A percentile compares a stretch with the other conserved stretches of the same genome.
Conservation (phyloP, 2,888 invertebrate species). For the Ormyrus labotus region DNA sequence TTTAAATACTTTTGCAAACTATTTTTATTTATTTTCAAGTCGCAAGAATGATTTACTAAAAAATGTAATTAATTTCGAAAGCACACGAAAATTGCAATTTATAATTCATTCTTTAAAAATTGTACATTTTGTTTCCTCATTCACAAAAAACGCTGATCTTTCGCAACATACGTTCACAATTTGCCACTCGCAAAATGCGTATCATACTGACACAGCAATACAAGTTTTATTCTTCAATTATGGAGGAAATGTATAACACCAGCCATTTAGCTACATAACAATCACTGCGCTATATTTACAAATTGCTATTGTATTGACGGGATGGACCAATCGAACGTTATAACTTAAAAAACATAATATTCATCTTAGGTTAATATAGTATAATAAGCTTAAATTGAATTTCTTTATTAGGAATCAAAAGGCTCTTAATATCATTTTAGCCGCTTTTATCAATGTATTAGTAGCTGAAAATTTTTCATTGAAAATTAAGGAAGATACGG, state of each 20-base stretch:
- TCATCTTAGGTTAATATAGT: not conserved
- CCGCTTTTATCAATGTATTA: not conserved
- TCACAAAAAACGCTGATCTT: constrained; percentile 26
- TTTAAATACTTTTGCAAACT: not conserved
- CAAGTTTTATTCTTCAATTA: constrained; percentile 62
- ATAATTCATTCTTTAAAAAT: constrained; percentile 8
- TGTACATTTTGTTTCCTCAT: constrained; percentile 25
- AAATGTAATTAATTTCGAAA: not conserved
- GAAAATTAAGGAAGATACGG: constrained; percentile 38
- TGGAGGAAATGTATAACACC: constrained; percentile 69
- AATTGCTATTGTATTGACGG: constrained; percentile 67
- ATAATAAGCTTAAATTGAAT: constrained; percentile 1
- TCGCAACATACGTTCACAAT: constrained; percentile 34
- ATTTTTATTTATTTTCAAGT: not conserved
- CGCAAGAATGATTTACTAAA: constrained; percentile 3
- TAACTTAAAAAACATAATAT: constrained; percentile 37
- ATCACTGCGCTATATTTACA: constrained; percentile 73
- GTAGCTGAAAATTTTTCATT: constrained; percentile 15
- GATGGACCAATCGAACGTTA: constrained; percentile 64
- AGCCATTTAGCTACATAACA: constrained; percentile 73
- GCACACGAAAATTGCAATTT: constrained; percentile 35
- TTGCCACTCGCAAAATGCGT: constrained; percentile 33
- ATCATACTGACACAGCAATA: constrained; percentile 56
- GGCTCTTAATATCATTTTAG: too few relatives aligned
- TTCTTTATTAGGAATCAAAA: not conserved